These are phyloP conservation scores for Euplexia lucipara DNA, from an alignment of 2,888 invertebrate species.

Conservation along the genomic window DNA sequence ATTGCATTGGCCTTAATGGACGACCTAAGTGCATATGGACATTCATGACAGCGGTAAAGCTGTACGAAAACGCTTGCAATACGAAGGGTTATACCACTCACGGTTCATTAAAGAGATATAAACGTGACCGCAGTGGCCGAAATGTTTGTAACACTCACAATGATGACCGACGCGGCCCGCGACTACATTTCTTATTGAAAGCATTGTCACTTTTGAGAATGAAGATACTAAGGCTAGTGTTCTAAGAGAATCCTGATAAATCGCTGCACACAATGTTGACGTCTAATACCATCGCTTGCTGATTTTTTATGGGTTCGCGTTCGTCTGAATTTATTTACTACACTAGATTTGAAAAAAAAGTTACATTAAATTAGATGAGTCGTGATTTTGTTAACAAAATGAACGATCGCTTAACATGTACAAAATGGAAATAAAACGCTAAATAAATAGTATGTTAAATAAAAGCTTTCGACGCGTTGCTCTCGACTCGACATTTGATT, in stretches of 20 bases:
- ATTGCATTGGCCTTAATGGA: constrained; percentile 89
- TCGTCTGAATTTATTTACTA: constrained; percentile 33
- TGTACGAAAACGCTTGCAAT: constrained; percentile 76
- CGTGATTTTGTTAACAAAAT: constrained; percentile 69
- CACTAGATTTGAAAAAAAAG: constrained; percentile 33
- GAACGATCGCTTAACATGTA: constrained; percentile 69
- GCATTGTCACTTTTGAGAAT: constrained; percentile 51
- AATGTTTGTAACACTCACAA: constrained; percentile 60
- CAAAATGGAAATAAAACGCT: constrained; percentile 73
- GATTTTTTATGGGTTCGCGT: constrained; percentile 16
- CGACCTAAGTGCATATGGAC: constrained; percentile 90
- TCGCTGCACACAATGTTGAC: constrained; percentile 18
- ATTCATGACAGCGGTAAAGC: constrained; percentile 86
- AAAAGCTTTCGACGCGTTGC: constrained; percentile 79
- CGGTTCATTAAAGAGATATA: constrained; percentile 75
- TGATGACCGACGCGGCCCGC: constrained; percentile 44
- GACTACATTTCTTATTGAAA: constrained; percentile 29
- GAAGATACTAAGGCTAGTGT: constrained; percentile 24
- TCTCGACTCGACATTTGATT: constrained; percentile 78
- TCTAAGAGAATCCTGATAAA: constrained; percentile 39
- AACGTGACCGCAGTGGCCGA: constrained; percentile 59
- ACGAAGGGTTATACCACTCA: constrained; percentile 74
- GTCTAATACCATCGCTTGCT: constrained; percentile 21
- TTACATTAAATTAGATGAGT: constrained; percentile 75
- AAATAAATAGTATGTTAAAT: constrained; percentile 78